Evolutionary conservation across 2,113 vertebrate species (phyloP).

Genomic region (Dinomys branickii): DNA sequence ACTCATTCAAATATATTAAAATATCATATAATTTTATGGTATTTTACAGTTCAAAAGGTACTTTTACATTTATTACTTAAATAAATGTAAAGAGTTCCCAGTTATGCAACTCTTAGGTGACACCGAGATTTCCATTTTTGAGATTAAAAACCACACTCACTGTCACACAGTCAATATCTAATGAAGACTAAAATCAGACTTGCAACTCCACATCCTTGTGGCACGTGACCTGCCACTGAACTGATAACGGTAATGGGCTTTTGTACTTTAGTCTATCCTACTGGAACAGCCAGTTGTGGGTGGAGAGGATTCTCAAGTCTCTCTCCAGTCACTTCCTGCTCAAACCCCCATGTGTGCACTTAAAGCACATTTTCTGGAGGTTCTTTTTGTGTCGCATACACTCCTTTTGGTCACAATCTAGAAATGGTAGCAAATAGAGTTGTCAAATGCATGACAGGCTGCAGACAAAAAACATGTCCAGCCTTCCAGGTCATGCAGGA

Average conservation of each 20-base stretch:
- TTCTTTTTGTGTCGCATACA: background rate
- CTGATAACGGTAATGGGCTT: background rate
- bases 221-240: background rate
- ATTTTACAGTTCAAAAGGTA: background rate
- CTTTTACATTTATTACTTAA: background rate
- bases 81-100: background rate
- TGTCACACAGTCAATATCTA: background rate
- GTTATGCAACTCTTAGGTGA: background rate
- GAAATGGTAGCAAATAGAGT: background rate
- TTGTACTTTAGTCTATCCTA: background rate
- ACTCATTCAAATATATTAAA: background rate
- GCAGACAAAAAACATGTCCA: background rate
- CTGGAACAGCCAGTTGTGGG: background rate
- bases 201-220: background rate
- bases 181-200: background rate
- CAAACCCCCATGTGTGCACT: background rate
- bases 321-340: background rate
- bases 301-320: background rate
- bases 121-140: background rate
- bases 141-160: background rate
- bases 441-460: background rate
- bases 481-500: background rate
- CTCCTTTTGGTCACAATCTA: background rate
- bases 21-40: background rate
- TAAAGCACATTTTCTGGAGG: background rate